These are phyloP conservation scores for Zophobas atratus DNA, from an alignment of 1,140 invertebrate genomes.

Conservation along the genomic window DNA sequence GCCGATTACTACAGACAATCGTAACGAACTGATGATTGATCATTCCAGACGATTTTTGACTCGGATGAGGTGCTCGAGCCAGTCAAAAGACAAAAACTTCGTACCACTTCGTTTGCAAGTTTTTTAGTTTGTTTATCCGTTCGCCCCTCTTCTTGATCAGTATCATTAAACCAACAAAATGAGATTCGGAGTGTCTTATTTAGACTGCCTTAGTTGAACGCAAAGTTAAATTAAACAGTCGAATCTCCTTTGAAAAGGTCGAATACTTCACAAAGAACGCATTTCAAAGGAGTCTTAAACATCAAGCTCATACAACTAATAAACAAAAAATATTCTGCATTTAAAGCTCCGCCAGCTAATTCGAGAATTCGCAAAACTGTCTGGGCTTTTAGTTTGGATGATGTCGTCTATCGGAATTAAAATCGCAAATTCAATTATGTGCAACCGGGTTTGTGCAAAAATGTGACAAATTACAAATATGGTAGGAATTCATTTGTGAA, in stretches of 20 bases:
- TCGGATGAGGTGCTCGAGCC: background rate
- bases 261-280: slow-evolving; percentile 15
- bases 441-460: too few species aligned
- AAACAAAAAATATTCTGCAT: background rate
- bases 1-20: slow-evolving; percentile 32
- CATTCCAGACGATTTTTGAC: slow-evolving; percentile 9
- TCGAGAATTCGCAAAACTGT: too few species aligned
- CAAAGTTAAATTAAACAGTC: slow-evolving; percentile 39
- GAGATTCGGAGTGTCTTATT: slow-evolving; percentile 34
- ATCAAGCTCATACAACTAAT: slow-evolving; percentile 5
- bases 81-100: slow-evolving; percentile 10
- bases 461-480: too few species aligned
- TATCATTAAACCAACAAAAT: slow-evolving; percentile 41
- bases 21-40: slow-evolving; percentile 39
- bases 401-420: too few species aligned
- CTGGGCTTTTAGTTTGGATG: too few species aligned
- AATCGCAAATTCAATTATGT: too few species aligned
- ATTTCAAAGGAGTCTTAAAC: slow-evolving; percentile 26
- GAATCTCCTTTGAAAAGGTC: slow-evolving; percentile 40
- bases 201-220: slow-evolving; percentile 24
- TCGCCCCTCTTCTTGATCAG: slow-evolving; percentile 19
- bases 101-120: slow-evolving; percentile 6
- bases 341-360: too few species aligned
- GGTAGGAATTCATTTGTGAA: too few species aligned
- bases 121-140: slow-evolving; percentile 7